Percentiles rank a stretch among this genome's conserved stretches.
phyloP scores from a whole-genome alignment of 2,888 invertebrate species.

The Coecobrya sp. region DNA sequence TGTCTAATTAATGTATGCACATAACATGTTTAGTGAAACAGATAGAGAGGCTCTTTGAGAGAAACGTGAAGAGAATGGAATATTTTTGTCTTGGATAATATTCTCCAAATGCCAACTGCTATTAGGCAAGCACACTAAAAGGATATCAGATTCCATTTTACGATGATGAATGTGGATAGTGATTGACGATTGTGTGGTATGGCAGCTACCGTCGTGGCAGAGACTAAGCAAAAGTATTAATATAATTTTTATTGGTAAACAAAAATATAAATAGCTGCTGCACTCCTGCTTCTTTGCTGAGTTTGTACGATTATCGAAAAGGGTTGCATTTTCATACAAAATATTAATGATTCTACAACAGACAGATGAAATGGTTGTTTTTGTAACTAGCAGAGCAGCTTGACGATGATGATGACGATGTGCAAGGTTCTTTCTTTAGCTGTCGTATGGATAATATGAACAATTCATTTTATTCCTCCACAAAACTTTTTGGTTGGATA shows the following conservation, averaged over 20 bases:
- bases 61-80: slow-evolving; percentile 4
- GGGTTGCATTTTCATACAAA: neutral
- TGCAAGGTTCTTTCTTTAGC: slow-evolving; percentile 41
- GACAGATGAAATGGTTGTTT: neutral
- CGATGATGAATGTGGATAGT: neutral
- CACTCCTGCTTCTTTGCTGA: slow-evolving; percentile 1
- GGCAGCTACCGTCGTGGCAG: neutral
- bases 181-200: neutral
- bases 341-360: neutral
- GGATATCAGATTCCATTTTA: slow-evolving; percentile 10
- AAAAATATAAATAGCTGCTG: slow-evolving; percentile 36
- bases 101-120: neutral
- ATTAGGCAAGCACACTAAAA: neutral
- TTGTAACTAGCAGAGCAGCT: neutral
- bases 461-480: slow-evolving; percentile 34
- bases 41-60: neutral
- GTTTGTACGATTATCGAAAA: neutral
- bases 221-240: slow-evolving; percentile 28
- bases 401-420: slow-evolving; percentile 28
- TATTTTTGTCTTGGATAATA: neutral
- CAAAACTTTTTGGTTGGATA: slow-evolving; percentile 25
- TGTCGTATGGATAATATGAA: neutral
- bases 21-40: neutral
- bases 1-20: slow-evolving; percentile 35
- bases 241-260: slow-evolving; percentile 44